A percentile compares a stretch with the other conserved stretches of the same genome.
Conservation (phyloP, 2,113 vertebrate genomes). For the Oryzias celebensis region DNA sequence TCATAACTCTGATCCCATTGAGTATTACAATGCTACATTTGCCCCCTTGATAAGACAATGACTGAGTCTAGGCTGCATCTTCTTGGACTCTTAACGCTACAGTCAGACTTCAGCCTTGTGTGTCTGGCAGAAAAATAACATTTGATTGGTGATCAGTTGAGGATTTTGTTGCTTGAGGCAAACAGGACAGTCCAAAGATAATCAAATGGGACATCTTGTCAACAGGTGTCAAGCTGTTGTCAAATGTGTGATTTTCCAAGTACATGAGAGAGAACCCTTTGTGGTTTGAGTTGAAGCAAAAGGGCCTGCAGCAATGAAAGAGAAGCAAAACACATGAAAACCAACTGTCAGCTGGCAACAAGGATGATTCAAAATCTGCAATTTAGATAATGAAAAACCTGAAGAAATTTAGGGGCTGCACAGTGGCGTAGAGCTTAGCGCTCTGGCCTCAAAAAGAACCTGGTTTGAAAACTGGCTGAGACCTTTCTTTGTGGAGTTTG, state of each 20-base stretch:
- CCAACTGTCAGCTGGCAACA: too few species aligned
- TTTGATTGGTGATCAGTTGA: constrained; percentile 53
- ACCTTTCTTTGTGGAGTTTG: too few species aligned
- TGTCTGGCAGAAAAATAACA: constrained; percentile 37
- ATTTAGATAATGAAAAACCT: too few species aligned
- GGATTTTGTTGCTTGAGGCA: constrained; percentile 42
- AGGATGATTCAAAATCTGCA: too few species aligned
- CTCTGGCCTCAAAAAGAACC: too few species aligned
- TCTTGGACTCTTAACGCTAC: constrained; percentile 21
- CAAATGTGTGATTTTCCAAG: constrained; percentile 14
- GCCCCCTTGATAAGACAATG: constrained; percentile 39
- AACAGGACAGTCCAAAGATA: constrained; percentile 31
- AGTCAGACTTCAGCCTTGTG: constrained; percentile 32
- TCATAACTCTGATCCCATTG: constrained; percentile 26
- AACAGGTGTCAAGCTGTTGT: constrained; percentile 43
- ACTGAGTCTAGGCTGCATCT: constrained; percentile 28
- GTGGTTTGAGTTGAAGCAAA: too few species aligned
- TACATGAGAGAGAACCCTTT: constrained; percentile 1
- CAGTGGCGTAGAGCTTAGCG: too few species aligned
- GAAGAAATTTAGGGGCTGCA: too few species aligned
- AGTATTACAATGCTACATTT: constrained; percentile 18
- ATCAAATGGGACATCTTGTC: constrained; percentile 53
- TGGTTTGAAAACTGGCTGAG: too few species aligned
- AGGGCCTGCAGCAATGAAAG: too few species aligned
- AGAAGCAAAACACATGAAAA: too few species aligned